Evolutionary conservation across 2,113 vertebrate species (phyloP), one percentile per base, ranked within the genome.

Genomic region (Condylura cristata): DNA sequence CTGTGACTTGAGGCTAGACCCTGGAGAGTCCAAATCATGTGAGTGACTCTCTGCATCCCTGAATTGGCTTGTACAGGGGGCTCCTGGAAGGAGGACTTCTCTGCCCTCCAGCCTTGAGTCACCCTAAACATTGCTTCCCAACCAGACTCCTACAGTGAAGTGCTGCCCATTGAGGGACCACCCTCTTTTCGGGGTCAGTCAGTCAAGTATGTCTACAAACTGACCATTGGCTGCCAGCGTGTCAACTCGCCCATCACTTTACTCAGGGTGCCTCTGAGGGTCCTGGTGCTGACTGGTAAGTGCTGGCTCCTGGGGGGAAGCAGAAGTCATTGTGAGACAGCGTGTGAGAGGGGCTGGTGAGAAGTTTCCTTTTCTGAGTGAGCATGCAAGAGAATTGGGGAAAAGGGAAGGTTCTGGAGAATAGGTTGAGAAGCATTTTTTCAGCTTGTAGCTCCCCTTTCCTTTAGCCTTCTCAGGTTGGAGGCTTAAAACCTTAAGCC

Each of bases 241-340:
- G 99, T 99, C 96, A 99, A 99, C 98, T 99, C 99, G 1, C 99
- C 99, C 65, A 99, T 99, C 98, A 99, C 99, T 95, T 99, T 99
- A 0, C 99, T 99, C 46, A 97, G 99, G 0, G 99, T 99, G 22
- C 99, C 99, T 71, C 99, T 99, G 98, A 98, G 99, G 48, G 99
- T 99, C 74, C 98, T 99, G 0, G 98, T 99, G 90, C 97, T 99
- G 79, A 99, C 99, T 0, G 99, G 99, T 99, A 91, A 98, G 96
- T 89, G 53, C 65, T 46, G 87, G 44, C n/a, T 65, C 37, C 39
- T 60, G 60, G 66, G 60, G 51, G 66, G 60, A 70, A 74, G 37
- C 56, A 68, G 58, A 61, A 66, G 8, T 75, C 26, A 37, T 86
- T 9, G 34, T 53, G 8, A 71, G 89, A 56, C 53, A 53, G 39